Base-by-base conservation (phyloP, 2,888 invertebrate genomes). In the Caprella mutica region DNA sequence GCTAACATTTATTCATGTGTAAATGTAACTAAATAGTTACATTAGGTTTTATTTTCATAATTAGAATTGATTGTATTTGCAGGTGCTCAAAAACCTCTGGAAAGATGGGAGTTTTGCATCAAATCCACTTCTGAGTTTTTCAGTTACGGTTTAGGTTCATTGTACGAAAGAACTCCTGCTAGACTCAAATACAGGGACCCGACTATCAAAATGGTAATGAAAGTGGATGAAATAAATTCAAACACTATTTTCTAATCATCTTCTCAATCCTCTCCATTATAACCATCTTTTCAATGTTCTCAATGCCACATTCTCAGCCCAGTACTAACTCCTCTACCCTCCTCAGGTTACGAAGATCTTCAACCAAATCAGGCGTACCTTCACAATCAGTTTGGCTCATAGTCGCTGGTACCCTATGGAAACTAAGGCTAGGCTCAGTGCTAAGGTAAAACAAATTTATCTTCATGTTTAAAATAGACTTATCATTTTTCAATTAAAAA, bases 101-200 rank as follows among this genome's bases (percentile, higher is more conserved):
- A 68, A 58, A 69, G 78, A 46, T 79, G 78, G 78, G 77, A 78
- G 69, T 72, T 75, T 66, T 79, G 79, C 67, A 68, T 76, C 5
- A 69, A 71, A 58, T 71, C 76, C 27, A 70, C 76, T 1, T 71
- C 74, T 50, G 72, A 72, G 52, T 74, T 74, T 65, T 76, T 78
- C 71, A 74, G 75, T 4, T 71, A 76, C 52, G 77, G 75, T 2
- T 66, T 76, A 50, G 73, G 77, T 48, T 71, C 74, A 12, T 68
- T 75, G 33, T 69, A 75, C 26, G 73, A 77, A 61, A 46, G 63
- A 8, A 57, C 53, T 8, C 52, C 48, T 9, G 54, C 30, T 27
- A 57, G 63, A 33, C 39, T 42, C 19, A 56, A 57, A 33, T 51
- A 56, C 42, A 51, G 59, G 26, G 53, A 58, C 21, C 27, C 44